These are phyloP conservation scores for Datnioides undecimradiatus DNA, from an alignment of 2,113 vertebrate genomes.

Conservation along the genomic window DNA sequence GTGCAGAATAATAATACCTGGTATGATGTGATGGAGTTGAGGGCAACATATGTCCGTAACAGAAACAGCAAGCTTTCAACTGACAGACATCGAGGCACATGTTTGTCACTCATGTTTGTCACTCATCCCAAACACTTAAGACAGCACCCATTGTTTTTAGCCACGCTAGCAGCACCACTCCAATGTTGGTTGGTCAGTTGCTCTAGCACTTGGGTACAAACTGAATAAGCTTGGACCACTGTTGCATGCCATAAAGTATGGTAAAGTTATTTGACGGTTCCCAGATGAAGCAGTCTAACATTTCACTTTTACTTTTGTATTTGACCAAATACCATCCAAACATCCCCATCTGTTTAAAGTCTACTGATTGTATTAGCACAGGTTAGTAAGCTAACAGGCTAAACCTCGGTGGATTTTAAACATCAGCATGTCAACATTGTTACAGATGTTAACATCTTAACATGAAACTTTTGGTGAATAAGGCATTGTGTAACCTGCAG, in stretches of 20 bases:
- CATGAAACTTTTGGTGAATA: background rate
- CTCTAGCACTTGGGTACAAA: background rate
- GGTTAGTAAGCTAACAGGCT: too few species aligned
- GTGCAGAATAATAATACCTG: slow-evolving; percentile 1
- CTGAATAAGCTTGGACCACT: background rate
- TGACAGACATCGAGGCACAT: background rate
- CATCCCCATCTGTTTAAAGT: background rate
- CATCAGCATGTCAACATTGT: too few species aligned
- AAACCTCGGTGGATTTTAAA: too few species aligned
- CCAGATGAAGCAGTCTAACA: too few species aligned
- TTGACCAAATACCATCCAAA: background rate
- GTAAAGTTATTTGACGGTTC: background rate
- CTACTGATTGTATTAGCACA: too few species aligned
- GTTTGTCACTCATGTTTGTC: background rate
- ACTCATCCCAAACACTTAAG: too few species aligned
- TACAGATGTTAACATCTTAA: too few species aligned
- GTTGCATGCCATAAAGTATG: background rate
- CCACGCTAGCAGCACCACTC: background rate
- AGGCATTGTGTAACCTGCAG: background rate
- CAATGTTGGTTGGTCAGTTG: too few species aligned
- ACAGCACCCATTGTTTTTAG: background rate
- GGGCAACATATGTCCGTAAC: background rate
- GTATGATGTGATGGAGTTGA: background rate
- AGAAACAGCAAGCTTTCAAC: background rate
- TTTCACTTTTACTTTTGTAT: background rate